Percentiles rank a stretch among this genome's conserved stretches.
These are phyloP conservation scores for Poeciliopsis turrubarensis DNA, from an alignment of 2,113 vertebrate genomes.

Conservation along the genomic window DNA sequence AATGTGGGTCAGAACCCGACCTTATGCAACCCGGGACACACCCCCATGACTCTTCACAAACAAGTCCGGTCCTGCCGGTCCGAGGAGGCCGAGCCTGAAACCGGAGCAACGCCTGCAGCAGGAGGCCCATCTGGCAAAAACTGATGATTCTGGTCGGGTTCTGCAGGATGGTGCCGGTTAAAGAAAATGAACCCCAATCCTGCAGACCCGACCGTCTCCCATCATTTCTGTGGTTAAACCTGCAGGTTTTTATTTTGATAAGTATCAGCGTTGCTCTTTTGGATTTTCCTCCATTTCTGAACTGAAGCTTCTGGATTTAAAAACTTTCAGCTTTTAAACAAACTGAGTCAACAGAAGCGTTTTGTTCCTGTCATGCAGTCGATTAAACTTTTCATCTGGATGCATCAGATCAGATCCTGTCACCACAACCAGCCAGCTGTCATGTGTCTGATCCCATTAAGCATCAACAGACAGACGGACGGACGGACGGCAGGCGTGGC, in stretches of 20 bases:
- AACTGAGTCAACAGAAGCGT: too few relatives aligned
- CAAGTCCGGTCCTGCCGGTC: neutral
- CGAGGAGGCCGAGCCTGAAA: neutral
- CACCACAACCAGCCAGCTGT: neutral
- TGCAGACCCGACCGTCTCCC: too few relatives aligned
- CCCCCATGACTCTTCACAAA: constrained; percentile 1
- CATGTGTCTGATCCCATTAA: neutral
- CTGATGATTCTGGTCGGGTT: neutral
- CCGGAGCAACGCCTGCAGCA: neutral
- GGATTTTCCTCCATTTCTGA: too few relatives aligned
- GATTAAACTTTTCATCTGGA: neutral
- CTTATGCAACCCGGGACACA: constrained; percentile 3
- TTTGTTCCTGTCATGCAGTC: too few relatives aligned
- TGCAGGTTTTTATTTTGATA: too few relatives aligned
- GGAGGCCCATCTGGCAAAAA: neutral
- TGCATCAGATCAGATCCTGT: neutral
- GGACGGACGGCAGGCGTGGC: neutral
- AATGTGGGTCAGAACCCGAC: neutral
- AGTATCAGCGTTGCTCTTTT: too few relatives aligned
- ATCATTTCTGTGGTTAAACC: too few relatives aligned
- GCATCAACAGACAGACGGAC: neutral
- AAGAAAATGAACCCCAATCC: too few relatives aligned
- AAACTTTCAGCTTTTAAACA: too few relatives aligned
- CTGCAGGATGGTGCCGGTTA: too few relatives aligned
- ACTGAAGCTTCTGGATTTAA: too few relatives aligned